phyloP scores from a whole-genome alignment of 2,797 vertebrate genomes.

The Chaetophractus vellerosus region DNA sequence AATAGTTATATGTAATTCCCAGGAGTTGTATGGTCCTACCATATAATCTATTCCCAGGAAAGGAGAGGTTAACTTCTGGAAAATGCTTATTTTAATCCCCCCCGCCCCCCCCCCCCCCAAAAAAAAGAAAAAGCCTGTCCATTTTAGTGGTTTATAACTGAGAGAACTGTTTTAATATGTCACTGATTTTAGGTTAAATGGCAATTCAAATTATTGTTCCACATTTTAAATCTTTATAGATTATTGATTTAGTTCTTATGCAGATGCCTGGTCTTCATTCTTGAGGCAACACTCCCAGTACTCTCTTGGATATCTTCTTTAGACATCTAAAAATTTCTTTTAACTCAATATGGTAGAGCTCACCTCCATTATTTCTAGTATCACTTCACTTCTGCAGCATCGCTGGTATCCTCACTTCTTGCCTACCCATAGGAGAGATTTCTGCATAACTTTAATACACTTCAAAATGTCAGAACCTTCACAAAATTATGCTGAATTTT shows the following conservation, averaged over 20 bases:
- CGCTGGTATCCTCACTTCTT: neutral
- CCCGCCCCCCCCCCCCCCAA: too few species aligned
- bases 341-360: neutral
- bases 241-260: neutral
- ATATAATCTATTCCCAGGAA: neutral
- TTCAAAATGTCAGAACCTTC: conserved; percentile 57
- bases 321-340: neutral
- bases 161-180: conserved; percentile 11
- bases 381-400: neutral
- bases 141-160: conserved; percentile 47
- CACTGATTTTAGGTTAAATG: conserved; percentile 7
- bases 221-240: conserved; percentile 19
- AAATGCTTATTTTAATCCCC: conserved; percentile 10
- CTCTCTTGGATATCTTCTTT: neutral
- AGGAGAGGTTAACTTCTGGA: conserved; percentile 27
- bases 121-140: neutral
- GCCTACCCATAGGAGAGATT: neutral
- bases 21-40: neutral
- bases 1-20: neutral
- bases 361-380: neutral
- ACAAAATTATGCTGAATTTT: conserved; percentile 26
- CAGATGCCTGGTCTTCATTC: neutral
- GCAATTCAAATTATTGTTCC: conserved; percentile 51
- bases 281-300: neutral
- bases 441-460: neutral